Percentiles rank a stretch among this genome's conserved stretches.
These are phyloP conservation scores for Poecilia wingei DNA, from an alignment of 2,797 vertebrate genomes.

Conservation along the genomic window DNA sequence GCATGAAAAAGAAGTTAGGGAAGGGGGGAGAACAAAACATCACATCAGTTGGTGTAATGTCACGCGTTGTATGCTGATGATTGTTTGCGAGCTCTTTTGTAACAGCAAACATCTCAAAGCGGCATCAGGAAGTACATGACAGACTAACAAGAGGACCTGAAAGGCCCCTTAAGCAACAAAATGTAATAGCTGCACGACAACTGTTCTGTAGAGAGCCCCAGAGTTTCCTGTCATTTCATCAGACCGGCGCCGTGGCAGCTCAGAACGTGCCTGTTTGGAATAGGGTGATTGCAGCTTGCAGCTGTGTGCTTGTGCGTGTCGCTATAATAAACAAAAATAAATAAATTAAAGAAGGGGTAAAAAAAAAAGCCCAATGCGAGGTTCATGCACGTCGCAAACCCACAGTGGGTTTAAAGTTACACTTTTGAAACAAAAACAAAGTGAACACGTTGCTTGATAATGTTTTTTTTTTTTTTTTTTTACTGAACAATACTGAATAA, in stretches of 20 bases:
- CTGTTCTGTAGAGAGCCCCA: constrained; percentile 12
- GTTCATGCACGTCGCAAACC: not conserved
- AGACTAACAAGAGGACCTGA: constrained; percentile 33
- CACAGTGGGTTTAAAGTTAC: not conserved
- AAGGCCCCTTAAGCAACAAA: constrained; percentile 29
- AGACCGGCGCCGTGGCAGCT: constrained; percentile 20
- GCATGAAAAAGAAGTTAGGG: constrained; percentile 12
- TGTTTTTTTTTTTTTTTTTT: too few relatives aligned
- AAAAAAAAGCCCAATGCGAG: not conserved
- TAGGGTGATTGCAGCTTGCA: constrained; percentile 25
- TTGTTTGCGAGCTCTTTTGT: constrained; percentile 11
- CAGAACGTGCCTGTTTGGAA: constrained; percentile 18
- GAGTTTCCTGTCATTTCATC: constrained; percentile 37
- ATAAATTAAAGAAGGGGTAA: constrained; percentile 2
- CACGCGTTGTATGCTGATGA: not conserved
- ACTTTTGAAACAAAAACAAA: not conserved
- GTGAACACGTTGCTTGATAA: not conserved
- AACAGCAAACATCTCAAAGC: constrained; percentile 27
- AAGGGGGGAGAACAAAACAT: not conserved
- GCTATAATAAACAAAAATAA: constrained; percentile 25
- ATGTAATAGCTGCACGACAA: constrained; percentile 36
- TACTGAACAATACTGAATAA: not conserved
- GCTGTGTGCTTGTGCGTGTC: constrained; percentile 20
- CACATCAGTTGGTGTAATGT: not conserved
- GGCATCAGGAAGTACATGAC: constrained; percentile 22